phyloP scores from a whole-genome alignment of 2,113 vertebrate species.

The Nipponia nippon region DNA sequence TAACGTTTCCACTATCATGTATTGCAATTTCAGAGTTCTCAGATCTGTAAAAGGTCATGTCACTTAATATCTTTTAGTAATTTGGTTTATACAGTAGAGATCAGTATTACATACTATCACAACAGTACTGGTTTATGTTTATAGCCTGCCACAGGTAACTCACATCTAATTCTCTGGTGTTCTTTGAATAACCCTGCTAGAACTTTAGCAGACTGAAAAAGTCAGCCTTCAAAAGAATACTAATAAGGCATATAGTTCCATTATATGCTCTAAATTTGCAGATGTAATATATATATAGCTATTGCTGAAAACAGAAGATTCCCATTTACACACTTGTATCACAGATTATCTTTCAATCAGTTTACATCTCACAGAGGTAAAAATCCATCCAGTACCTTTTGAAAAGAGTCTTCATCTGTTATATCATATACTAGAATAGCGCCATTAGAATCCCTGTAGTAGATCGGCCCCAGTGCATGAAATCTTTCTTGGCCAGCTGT shows the following conservation, averaged over 20 bases:
- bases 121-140: background rate
- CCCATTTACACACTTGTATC: background rate
- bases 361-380: background rate
- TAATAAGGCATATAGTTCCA: background rate
- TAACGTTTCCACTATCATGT: background rate
- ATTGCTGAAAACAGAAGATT: background rate
- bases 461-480: constrained; percentile 96
- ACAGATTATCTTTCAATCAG: background rate
- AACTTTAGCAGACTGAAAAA: background rate
- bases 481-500: constrained; percentile 98
- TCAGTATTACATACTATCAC: background rate
- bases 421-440: constrained; percentile 97
- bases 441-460: constrained; percentile 99
- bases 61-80: background rate
- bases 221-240: background rate
- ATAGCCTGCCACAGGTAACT: background rate
- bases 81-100: background rate
- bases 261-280: background rate
- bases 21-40: background rate
- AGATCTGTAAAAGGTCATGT: background rate
- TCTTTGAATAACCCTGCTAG: background rate
- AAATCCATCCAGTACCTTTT: constrained; percentile 81
- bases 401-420: constrained; percentile 98
- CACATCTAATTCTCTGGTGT: background rate
- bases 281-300: background rate